A percentile compares a stretch with the other conserved stretches of the same genome.
Conservation (phyloP, 2,113 vertebrate species). For the Empidonax traillii region DNA sequence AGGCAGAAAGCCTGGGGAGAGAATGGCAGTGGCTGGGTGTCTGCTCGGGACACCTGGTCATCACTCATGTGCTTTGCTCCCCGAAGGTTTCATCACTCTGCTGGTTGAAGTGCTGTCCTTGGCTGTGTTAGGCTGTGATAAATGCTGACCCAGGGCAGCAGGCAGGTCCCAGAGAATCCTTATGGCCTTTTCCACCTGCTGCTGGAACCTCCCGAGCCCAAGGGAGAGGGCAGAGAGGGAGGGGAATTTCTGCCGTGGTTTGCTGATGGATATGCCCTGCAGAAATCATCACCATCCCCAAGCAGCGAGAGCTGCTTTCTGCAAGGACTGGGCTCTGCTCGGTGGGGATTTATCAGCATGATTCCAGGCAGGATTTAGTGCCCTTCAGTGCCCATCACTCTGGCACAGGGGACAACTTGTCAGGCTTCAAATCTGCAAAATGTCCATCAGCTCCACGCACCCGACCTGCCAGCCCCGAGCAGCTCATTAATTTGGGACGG, state of each 20-base stretch:
- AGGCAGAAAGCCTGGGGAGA: not conserved
- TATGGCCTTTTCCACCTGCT: not conserved
- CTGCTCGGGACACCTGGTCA: not conserved
- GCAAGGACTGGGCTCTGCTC: not conserved
- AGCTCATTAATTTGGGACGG: not conserved
- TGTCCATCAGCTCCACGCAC: fast-evolving
- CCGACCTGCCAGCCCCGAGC: not conserved
- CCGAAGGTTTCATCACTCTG: conserved; percentile 11
- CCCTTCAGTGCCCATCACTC: not conserved
- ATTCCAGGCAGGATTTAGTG: not conserved
- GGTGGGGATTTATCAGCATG: not conserved
- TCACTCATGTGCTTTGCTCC: not conserved
- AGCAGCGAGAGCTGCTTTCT: not conserved
- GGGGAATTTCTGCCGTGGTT: not conserved
- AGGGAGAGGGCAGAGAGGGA: not conserved
- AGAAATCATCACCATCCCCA: not conserved
- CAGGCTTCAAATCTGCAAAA: not conserved
- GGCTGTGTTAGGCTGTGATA: not conserved
- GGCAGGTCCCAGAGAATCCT: not conserved
- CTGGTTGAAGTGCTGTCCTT: not conserved
- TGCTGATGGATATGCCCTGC: not conserved
- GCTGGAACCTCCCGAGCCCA: not conserved
- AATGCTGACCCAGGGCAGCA: not conserved
- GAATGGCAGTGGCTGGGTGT: not conserved
- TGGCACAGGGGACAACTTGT: not conserved